Conservation (phyloP, 2,797 vertebrate genomes). For the Yasuhikotakia modesta region DNA sequence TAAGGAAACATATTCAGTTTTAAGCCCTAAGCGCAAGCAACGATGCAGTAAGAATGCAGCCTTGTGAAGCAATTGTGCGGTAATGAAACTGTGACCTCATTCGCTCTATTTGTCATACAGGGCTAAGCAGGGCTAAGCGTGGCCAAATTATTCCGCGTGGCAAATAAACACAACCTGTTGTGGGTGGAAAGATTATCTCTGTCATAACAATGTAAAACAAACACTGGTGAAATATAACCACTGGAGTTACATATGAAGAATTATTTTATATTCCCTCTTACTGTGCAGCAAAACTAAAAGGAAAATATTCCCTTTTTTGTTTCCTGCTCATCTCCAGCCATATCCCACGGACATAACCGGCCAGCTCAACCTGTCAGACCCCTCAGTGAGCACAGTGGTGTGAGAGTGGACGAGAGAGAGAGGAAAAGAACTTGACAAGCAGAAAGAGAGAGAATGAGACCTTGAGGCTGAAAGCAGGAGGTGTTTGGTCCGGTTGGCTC, state of each 20-base stretch:
- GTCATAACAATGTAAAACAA: slow-evolving; percentile 38
- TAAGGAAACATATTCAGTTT: slow-evolving; percentile 36
- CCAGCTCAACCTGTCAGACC: slow-evolving; percentile 97
- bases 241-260: background rate
- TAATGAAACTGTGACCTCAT: slow-evolving; percentile 44
- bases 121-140: background rate
- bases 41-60: slow-evolving; percentile 10
- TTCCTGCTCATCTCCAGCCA: slow-evolving; percentile 80
- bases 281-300: slow-evolving; percentile 1
- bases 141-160: slow-evolving; percentile 33
- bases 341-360: slow-evolving; percentile 96
- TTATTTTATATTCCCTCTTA: slow-evolving; percentile 4
- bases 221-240: slow-evolving; percentile 1
- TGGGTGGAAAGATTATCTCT: slow-evolving; percentile 45
- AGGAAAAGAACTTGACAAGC: slow-evolving; percentile 49
- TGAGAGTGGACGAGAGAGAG: slow-evolving; percentile 69
- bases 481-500: slow-evolving; percentile 42
- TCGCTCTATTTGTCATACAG: slow-evolving; percentile 32
- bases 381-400: slow-evolving; percentile 97
- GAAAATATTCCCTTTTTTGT: slow-evolving; percentile 50
- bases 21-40: slow-evolving; percentile 2
- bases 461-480: slow-evolving; percentile 39
- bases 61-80: slow-evolving; percentile 2
- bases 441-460: slow-evolving; percentile 40
- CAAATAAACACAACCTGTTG: slow-evolving; percentile 41